Conservation (phyloP, 2,113 vertebrate genomes). For the Pachyramphus minor region DNA sequence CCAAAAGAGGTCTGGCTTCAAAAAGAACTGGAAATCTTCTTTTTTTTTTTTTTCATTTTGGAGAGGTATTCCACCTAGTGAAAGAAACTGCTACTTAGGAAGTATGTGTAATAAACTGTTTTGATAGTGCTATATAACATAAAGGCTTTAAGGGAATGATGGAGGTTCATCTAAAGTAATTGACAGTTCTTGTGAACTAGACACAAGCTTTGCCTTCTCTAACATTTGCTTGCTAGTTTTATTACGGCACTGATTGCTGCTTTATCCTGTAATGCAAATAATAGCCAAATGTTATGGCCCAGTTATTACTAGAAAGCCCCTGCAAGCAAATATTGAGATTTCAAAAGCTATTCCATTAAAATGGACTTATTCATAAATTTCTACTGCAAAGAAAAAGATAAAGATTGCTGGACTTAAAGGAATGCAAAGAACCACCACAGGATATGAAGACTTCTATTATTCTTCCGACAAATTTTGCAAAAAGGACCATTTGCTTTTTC, state of each 20-base stretch:
- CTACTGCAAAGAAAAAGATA: not conserved
- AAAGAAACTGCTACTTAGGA: not conserved
- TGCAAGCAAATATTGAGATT: not conserved
- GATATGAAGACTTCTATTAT: not conserved
- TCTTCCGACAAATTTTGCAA: not conserved
- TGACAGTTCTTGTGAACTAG: not conserved
- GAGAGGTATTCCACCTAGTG: not conserved
- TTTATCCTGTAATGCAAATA: not conserved
- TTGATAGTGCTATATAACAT: not conserved
- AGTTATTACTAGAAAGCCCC: not conserved
- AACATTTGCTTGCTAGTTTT: not conserved
- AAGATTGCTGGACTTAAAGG: not conserved
- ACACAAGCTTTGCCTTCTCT: not conserved
- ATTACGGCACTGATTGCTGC: not conserved
- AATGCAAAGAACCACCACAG: not conserved
- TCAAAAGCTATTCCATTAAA: not conserved
- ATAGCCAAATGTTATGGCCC: not conserved
- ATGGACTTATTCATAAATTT: not conserved
- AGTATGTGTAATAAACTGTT: not conserved
- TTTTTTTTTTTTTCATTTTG: not conserved
- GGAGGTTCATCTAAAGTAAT: not conserved
- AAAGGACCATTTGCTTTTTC: not conserved
- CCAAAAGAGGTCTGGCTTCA: not conserved
- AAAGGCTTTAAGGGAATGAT: not conserved
- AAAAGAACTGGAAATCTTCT: not conserved